A percentile compares a stretch with the other conserved stretches of the same genome.
phyloP scores from a whole-genome alignment of 92 coral and sea anemone species.

The Galaxea fascicularis region DNA sequence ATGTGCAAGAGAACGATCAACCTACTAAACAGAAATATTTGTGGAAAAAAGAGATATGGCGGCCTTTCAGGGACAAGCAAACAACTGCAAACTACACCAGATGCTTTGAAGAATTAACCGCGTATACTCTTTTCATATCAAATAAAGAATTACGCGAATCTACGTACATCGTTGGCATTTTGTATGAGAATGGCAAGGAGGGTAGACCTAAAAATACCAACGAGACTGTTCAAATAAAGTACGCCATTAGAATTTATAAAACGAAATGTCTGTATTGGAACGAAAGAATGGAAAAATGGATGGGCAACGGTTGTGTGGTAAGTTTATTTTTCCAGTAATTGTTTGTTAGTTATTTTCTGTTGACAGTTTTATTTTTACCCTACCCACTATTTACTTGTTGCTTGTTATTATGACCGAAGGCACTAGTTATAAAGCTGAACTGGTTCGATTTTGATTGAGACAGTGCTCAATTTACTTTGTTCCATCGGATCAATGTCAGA shows the following conservation, averaged over 20 bases:
- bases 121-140: constrained; percentile 61
- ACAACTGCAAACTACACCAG: constrained; percentile 2
- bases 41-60: constrained; percentile 56
- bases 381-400: not conserved
- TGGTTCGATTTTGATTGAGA: too few relatives aligned
- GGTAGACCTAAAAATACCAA: constrained; percentile 7
- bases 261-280: constrained; percentile 90
- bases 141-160: constrained; percentile 53
- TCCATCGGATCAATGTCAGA: too few relatives aligned
- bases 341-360: not conserved
- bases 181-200: constrained; percentile 20
- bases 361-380: not conserved
- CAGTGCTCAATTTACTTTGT: too few relatives aligned
- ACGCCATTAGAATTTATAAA: constrained; percentile 66
- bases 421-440: too few relatives aligned
- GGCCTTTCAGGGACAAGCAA: not conserved
- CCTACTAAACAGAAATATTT: constrained; percentile 57
- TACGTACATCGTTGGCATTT: constrained; percentile 65
- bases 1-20: constrained; percentile 20
- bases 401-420: too few relatives aligned
- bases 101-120: constrained; percentile 38
- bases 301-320: constrained; percentile 80
- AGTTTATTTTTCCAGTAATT: constrained; percentile 18
- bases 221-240: constrained; percentile 40
- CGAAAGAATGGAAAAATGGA: constrained; percentile 67